A percentile compares a stretch with the other conserved stretches of the same genome.
Evolutionary conservation across 2,888 invertebrate genomes (phyloP).

Genomic region (Conops quadrifasciatus): DNA sequence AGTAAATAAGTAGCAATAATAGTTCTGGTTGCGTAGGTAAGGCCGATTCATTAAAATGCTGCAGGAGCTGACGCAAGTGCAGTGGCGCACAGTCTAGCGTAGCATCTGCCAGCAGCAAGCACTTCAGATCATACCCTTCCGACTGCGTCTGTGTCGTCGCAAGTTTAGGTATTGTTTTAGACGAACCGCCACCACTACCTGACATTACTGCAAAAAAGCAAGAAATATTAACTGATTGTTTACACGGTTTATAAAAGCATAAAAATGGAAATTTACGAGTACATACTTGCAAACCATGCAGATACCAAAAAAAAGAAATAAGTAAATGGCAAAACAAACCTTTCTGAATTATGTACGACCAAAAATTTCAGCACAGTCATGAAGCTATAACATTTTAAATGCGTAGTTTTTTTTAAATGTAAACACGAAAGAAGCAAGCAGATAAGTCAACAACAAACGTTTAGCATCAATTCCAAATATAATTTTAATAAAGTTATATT

Average conservation of each 20-base stretch:
- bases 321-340: neutral
- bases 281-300: no score
- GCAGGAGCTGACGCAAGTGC: constrained; percentile 53
- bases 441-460: neutral
- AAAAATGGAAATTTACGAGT: neutral
- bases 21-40: constrained; percentile 48
- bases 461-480: neutral
- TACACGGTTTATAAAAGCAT: neutral
- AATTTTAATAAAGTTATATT: neutral
- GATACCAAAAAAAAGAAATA: neutral
- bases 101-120: constrained; percentile 53
- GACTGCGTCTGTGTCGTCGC: neutral
- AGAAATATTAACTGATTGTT: constrained; percentile 4
- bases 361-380: neutral
- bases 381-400: neutral
- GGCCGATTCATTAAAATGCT: constrained; percentile 34
- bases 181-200: neutral
- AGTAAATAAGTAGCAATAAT: constrained; percentile 55
- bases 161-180: neutral
- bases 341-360: neutral
- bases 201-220: constrained; percentile 26
- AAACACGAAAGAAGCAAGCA: no score
- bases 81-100: constrained; percentile 52
- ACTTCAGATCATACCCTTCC: constrained; percentile 33
- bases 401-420: neutral